phyloP scores from a whole-genome alignment of 1,140 invertebrate genomes.

The Scaptomyza montana region DNA sequence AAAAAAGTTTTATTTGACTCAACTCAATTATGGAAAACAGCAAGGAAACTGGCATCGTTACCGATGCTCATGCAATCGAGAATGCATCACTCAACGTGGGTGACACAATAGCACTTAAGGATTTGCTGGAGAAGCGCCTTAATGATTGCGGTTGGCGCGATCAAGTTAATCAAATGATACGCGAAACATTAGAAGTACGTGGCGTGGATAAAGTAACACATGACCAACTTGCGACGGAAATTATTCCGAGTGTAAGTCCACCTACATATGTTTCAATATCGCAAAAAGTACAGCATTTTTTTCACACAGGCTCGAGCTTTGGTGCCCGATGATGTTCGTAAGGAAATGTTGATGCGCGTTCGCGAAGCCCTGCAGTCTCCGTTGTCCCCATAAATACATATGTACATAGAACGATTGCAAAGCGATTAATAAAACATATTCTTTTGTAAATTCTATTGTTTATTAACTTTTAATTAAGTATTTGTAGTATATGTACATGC shows the following conservation, averaged over 20 bases:
- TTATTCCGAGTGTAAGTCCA: conserved; percentile 86
- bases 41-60: conserved; percentile 36
- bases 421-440: background rate
- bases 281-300: conserved; percentile 40
- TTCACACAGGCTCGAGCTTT: conserved; percentile 88
- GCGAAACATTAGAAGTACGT: conserved; percentile 90
- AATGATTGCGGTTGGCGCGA: conserved; percentile 95
- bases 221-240: conserved; percentile 90
- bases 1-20: background rate
- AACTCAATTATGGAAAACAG: conserved; percentile 12
- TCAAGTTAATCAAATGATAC: conserved; percentile 91
- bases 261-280: background rate
- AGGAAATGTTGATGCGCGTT: conserved; percentile 89
- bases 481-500: conserved; percentile 40
- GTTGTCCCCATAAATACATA: background rate
- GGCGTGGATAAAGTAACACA: conserved; percentile 90
- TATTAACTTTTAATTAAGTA: conserved; percentile 63
- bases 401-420: background rate
- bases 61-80: conserved; percentile 5
- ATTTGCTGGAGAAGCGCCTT: conserved; percentile 90
- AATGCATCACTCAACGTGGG: background rate
- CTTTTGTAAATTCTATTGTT: conserved; percentile 52
- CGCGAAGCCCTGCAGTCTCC: conserved; percentile 36
- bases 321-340: conserved; percentile 94
- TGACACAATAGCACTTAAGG: conserved; percentile 86